Evolutionary conservation across 1,140 invertebrate genomes (phyloP).

Genomic region (Hyles euphorbiae): DNA sequence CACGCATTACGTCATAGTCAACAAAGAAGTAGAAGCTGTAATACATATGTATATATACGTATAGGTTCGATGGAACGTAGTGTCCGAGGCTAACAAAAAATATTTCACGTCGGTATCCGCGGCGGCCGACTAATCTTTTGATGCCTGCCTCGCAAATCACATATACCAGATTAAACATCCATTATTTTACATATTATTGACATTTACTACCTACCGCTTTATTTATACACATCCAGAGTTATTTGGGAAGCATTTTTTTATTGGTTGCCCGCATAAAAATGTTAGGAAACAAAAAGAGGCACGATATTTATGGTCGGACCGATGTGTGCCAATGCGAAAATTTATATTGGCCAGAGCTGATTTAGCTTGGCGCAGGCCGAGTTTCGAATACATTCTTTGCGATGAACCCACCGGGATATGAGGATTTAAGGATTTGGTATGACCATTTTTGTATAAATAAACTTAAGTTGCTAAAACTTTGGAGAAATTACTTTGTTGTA

Average conservation of each 20-base stretch:
- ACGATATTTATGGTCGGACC: slow-evolving; percentile 63
- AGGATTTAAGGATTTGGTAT: neutral
- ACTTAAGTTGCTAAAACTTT: too few species aligned
- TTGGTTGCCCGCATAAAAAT: slow-evolving; percentile 67
- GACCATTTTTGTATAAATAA: too few species aligned
- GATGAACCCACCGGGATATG: slow-evolving; percentile 32
- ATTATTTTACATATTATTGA: slow-evolving; percentile 75
- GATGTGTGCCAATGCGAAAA: slow-evolving; percentile 68
- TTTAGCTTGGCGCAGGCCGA: slow-evolving; percentile 49
- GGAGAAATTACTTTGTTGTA: too few species aligned
- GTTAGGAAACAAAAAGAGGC: slow-evolving; percentile 67
- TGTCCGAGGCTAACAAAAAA: slow-evolving; percentile 33
- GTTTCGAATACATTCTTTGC: slow-evolving; percentile 65
- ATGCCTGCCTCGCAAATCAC: slow-evolving; percentile 63
- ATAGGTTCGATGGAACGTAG: slow-evolving; percentile 3
- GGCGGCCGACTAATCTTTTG: slow-evolving; percentile 56
- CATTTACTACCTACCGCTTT: slow-evolving; percentile 69
- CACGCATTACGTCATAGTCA: too few species aligned
- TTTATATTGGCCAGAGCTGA: slow-evolving; percentile 64
- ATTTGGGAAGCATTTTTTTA: slow-evolving; percentile 72
- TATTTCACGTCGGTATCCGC: slow-evolving; percentile 35
- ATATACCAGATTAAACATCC: slow-evolving; percentile 61
- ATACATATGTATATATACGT: neutral
- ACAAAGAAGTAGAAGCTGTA: too few species aligned
- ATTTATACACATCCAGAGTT: slow-evolving; percentile 66